phyloP scores from a whole-genome alignment of 2,113 vertebrate species.

The Brachyhypopomus gauderio region DNA sequence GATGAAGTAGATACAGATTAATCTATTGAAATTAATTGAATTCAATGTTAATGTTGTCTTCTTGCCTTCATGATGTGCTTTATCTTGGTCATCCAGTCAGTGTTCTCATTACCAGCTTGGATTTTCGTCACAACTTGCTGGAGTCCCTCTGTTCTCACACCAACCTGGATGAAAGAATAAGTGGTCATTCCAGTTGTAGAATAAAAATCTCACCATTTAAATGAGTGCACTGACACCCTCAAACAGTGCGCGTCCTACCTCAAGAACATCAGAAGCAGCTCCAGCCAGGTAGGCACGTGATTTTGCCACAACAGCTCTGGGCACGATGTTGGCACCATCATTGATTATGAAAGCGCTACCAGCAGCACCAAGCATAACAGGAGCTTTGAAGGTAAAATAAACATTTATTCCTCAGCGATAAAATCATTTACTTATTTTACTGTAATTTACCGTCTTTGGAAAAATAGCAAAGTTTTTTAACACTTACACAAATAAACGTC shows the following conservation, averaged over 20 bases:
- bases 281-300: constrained; percentile 74
- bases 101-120: constrained; percentile 57
- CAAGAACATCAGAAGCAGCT: constrained; percentile 76
- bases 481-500: constrained; percentile 77
- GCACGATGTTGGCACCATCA: constrained; percentile 76
- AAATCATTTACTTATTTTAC: too few relatives aligned
- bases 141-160: constrained; percentile 78
- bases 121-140: constrained; percentile 76
- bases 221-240: not conserved
- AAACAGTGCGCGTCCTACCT: constrained; percentile 66
- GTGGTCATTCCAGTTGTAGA: not conserved
- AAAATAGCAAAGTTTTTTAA: not conserved
- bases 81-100: constrained; percentile 79
- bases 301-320: constrained; percentile 76
- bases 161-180: constrained; percentile 67
- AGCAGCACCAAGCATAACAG: constrained; percentile 78
- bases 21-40: not conserved
- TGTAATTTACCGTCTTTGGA: too few relatives aligned
- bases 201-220: not conserved
- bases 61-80: constrained; percentile 78
- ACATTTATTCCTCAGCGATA: not conserved
- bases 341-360: constrained; percentile 78
- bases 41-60: constrained; percentile 41
- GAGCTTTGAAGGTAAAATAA: constrained; percentile 61
- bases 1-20: not conserved